Evolutionary conservation across 2,888 invertebrate species (phyloP).

Genomic region (Digitonthophagus gazella): DNA sequence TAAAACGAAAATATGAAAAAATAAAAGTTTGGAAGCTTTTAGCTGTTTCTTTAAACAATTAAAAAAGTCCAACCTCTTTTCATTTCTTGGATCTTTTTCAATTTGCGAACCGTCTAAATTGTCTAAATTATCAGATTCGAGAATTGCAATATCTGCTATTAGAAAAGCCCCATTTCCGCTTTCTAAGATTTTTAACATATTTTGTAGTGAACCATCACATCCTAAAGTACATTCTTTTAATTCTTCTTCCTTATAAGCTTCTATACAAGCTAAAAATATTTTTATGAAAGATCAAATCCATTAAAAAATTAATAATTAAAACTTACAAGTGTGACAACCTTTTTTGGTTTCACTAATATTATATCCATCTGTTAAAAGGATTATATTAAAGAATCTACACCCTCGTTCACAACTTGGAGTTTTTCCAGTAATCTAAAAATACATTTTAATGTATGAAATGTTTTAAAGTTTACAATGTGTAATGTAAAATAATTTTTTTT

Average conservation of each 20-base stretch:
- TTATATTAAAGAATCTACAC: constrained; percentile 41
- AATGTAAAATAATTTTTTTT: too few relatives aligned
- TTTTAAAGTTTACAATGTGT: too few relatives aligned
- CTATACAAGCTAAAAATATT: constrained; percentile 38
- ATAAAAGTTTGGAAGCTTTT: too few relatives aligned
- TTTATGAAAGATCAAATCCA: neutral
- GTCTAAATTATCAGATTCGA: too few relatives aligned
- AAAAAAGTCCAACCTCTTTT: too few relatives aligned
- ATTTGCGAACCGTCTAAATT: too few relatives aligned
- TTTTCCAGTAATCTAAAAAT: constrained; percentile 32
- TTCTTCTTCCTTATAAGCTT: constrained; percentile 34
- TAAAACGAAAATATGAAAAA: too few relatives aligned
- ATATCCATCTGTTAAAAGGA: constrained; percentile 1
- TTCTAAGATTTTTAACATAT: neutral
- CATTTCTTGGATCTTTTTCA: too few relatives aligned
- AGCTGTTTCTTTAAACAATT: too few relatives aligned
- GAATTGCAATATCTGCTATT: neutral
- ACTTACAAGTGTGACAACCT: constrained; percentile 42
- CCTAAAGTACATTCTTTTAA: constrained; percentile 39
- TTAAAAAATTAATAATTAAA: neutral
- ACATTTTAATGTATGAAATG: too few relatives aligned
- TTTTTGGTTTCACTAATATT: neutral
- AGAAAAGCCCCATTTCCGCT: too few relatives aligned
- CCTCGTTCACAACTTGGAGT: constrained; percentile 42
- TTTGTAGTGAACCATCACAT: constrained; percentile 40